Evolutionary conservation across 2,888 invertebrate genomes (phyloP).

Genomic region (Zootermopsis nevadensis): DNA sequence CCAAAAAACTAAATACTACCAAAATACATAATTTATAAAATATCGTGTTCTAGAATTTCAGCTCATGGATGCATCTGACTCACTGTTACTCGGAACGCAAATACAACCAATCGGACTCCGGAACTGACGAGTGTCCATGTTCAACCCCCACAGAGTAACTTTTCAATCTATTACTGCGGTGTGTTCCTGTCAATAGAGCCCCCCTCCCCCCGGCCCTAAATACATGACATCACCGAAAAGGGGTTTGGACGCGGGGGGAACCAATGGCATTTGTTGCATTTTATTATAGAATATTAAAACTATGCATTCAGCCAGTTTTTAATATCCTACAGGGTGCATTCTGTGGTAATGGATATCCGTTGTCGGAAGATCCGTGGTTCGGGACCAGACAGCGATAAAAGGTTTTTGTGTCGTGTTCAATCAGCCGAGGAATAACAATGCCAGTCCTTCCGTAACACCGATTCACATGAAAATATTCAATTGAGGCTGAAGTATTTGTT

Average conservation of each 20-base stretch:
- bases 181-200: constrained; percentile 14
- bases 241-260: not conserved
- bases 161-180: constrained; percentile 20
- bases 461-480: not conserved
- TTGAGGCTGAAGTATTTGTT: not conserved
- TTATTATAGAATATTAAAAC: constrained; percentile 33
- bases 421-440: not conserved
- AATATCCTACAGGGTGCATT: constrained; percentile 9
- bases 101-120: constrained; percentile 5
- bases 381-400: constrained; percentile 5
- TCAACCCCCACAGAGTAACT: not conserved
- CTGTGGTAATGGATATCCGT: not conserved
- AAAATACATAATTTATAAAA: too few relatives aligned
- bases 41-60: not conserved
- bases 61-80: not conserved
- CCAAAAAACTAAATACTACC: too few relatives aligned
- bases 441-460: not conserved
- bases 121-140: constrained; percentile 14
- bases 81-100: not conserved
- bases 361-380: constrained; percentile 31
- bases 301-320: not conserved
- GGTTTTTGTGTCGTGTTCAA: not conserved
- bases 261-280: constrained; percentile 9
- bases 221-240: constrained; percentile 2
- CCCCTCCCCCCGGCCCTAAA: not conserved